Conservation (phyloP, 2,797 vertebrate genomes). For the Pachyuromys duprasi region DNA sequence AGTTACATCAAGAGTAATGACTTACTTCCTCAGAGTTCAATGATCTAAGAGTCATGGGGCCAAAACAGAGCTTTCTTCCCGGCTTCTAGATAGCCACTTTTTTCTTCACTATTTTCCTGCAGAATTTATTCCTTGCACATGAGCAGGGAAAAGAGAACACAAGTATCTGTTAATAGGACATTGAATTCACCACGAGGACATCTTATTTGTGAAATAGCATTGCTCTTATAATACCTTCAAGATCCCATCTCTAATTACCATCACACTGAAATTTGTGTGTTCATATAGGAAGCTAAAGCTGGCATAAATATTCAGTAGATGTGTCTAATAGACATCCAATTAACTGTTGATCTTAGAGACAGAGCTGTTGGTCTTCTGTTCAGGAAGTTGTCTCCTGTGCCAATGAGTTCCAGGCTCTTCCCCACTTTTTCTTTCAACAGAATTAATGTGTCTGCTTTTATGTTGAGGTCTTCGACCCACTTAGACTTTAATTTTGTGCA, state of each 20-base stretch:
- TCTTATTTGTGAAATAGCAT: not conserved
- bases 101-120: not conserved
- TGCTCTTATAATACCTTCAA: not conserved
- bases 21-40: not conserved
- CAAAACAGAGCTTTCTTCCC: not conserved
- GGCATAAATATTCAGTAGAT: not conserved
- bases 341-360: no score
- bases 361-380: no score
- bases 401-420: no score
- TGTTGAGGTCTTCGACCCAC: no score
- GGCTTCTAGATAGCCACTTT: not conserved
- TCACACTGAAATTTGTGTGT: not conserved
- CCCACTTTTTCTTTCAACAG: no score
- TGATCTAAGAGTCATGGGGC: not conserved
- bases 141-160: not conserved
- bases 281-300: not conserved
- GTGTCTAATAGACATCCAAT: not conserved
- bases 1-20: not conserved
- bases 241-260: not conserved
- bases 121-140: not conserved
- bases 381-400: no score
- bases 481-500: no score
- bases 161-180: not conserved
- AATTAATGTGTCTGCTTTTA: no score
- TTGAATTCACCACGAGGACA: not conserved